Evolutionary conservation across 1,140 invertebrate genomes (phyloP), one percentile per base, ranked within the genome.

Genomic region (Diprion similis): DNA sequence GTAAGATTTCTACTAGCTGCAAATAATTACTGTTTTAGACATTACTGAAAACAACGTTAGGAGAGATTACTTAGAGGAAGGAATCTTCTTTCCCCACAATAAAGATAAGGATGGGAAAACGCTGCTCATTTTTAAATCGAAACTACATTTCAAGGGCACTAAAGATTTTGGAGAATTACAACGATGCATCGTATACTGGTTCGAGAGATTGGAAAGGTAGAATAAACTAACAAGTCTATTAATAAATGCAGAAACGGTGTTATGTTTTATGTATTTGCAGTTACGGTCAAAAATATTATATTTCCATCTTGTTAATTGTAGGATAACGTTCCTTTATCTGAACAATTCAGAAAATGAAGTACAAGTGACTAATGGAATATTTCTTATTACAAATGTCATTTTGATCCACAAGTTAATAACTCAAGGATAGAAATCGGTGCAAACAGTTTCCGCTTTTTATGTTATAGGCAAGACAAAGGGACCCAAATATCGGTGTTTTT

Each of bases 401-500:
- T 37, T 37, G 1, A 6, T 37, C 24, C 24, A 37, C 24, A 37
- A 37, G 6, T 37, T 37, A 37, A 37, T 37, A 37, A 37, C 24
- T 37, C 6, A 37, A 37, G 24, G 24, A 4, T 37, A 37, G 24
- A 37, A 37, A 37, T 37, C 24, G 24, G 24, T 37, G 6, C 24
- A 68, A 9, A 18, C 46, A 46, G 45, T 24, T 15, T 73, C 46
- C 37, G 0, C 11, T 68, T 69, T 64, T 64, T 77, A 76, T 82
- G 66, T 83, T 83, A 76, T 76, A 92, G 93, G 76, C 90, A 94
- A 82, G 91, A 92, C 69, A 93, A 95, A 78, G 92, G 94, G 69
- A 91, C 94, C 77, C 91, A 91, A 83, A 92, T 98, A 75, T 94
- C 95, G 6, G 83, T 98, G 68, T 93, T 98, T 80, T 97, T 98